Evolutionary conservation across 1,140 invertebrate species (phyloP).

Genomic region (Berghia stephanieae): DNA sequence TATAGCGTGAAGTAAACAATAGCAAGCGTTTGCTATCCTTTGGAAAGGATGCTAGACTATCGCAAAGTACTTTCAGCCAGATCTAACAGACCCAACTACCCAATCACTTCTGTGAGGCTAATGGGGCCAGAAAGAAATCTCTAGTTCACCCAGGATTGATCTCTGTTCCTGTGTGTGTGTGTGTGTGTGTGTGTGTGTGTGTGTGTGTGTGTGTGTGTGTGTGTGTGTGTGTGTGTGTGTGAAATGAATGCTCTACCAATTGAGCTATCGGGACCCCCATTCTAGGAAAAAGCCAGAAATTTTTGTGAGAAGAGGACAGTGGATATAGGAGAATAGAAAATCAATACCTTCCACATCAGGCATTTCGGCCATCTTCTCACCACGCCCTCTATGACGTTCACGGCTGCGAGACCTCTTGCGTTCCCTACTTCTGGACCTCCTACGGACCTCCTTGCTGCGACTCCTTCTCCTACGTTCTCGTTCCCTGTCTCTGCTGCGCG

Average conservation of each 20-base stretch:
- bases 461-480: conserved; percentile 48
- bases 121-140: too few relatives aligned
- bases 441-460: conserved; percentile 49
- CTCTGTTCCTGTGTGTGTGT: not conserved
- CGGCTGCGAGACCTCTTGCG: conserved; percentile 11
- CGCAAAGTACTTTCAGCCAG: too few relatives aligned
- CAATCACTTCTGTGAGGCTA: too few relatives aligned
- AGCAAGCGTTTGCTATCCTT: too few relatives aligned
- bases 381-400: conserved; percentile 1
- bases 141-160: too few relatives aligned
- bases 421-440: conserved; percentile 1
- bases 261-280: too few relatives aligned
- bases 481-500: conserved; percentile 54
- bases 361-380: not conserved
- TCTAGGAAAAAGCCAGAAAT: not conserved
- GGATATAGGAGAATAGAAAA: not conserved
- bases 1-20: too few relatives aligned
- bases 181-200: not conserved
- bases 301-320: not conserved
- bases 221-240: not conserved
- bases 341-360: not conserved
- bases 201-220: conserved; percentile 23
- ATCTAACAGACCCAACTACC: too few relatives aligned
- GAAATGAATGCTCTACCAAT: too few relatives aligned
- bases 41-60: too few relatives aligned